Conservation (phyloP, 2,797 vertebrate species). For the Myotis vivesi region DNA sequence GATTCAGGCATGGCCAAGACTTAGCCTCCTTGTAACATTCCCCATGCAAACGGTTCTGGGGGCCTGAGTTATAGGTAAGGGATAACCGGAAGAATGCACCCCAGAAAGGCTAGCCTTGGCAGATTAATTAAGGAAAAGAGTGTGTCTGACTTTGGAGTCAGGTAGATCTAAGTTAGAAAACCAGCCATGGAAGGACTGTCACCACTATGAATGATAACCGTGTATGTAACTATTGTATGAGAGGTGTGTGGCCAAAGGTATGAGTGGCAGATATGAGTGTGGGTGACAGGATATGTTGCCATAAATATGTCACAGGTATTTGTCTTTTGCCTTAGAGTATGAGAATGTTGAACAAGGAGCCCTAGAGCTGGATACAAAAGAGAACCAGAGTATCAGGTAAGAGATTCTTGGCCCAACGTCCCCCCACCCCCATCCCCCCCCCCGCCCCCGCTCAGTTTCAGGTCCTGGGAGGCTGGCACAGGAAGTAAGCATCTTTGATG, state of each 20-base stretch:
- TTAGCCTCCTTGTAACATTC: not conserved
- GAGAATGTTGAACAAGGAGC: slow-evolving; percentile 79
- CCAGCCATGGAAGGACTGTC: not conserved
- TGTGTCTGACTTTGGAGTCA: not conserved
- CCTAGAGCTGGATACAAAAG: slow-evolving; percentile 80
- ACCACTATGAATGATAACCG: not conserved
- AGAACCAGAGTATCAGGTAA: slow-evolving; percentile 83
- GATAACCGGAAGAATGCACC: not conserved
- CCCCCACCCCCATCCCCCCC: not conserved
- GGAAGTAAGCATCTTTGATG: slow-evolving; percentile 1
- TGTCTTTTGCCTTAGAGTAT: slow-evolving; percentile 82
- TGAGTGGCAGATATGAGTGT: not conserved
- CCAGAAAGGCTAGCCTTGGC: not conserved
- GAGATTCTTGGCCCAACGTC: not conserved
- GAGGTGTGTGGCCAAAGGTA: not conserved
- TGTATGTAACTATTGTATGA: not conserved
- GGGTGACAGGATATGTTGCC: not conserved
- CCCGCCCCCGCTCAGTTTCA: not conserved
- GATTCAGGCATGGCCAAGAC: not conserved
- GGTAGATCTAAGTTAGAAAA: not conserved
- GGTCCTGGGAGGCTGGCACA: not conserved
- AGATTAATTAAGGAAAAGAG: not conserved
- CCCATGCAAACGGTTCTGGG: not conserved
- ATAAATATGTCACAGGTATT: slow-evolving; percentile 67
- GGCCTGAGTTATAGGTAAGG: not conserved